Base-by-base conservation (phyloP, 2,797 vertebrate genomes). In the Acestrorhynchus altus region DNA sequence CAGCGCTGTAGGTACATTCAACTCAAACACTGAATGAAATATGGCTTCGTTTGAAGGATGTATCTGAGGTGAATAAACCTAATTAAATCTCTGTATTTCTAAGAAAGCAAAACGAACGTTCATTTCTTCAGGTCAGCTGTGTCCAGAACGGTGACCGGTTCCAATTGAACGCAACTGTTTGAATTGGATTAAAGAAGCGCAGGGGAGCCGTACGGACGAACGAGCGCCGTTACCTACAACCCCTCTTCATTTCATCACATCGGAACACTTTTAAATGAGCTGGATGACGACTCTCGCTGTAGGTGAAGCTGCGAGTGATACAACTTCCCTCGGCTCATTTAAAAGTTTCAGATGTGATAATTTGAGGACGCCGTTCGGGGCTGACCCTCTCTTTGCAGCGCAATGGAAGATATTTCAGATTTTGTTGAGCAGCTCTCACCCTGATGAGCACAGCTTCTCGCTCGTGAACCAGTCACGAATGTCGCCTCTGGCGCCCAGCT, bases 401-500 rank as follows among this genome's bases (percentile, higher is more conserved):
- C 18, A 42, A 68, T 74, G 20, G 44, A 6, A 39, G 46, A 42
- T 51, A 44, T 26, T 63, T 44, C 20, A 16, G 13, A 69, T 54
- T n/a, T 46, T 51, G 40, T 22, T 54, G 40, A 40, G 60, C 47
- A 0, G 66, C 40, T 74, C 74, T 89, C 81, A 93, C 92, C 88
- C 88, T 49, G 82, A 83, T 0, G 79, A 82, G 1, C 91, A 90
- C 81, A 92, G 88, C 39, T 91, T 93, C 85, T 92, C 86, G 0
- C 84, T 88, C 0, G 68, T 90, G 78, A 99, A 96, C 95, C 95
- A 97, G 79, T 88, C 77, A 59, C 88, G 85, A 63, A 91, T 93
- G 88, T 98, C 95, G 0, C 91, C 91, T 86, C 87, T 91, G 75
- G 92, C 90, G 3, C 96, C 95, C 5, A 96, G 90, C 74, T 90